Conservation (phyloP, 2,888 invertebrate genomes). For the Heliconius ethilla region DNA sequence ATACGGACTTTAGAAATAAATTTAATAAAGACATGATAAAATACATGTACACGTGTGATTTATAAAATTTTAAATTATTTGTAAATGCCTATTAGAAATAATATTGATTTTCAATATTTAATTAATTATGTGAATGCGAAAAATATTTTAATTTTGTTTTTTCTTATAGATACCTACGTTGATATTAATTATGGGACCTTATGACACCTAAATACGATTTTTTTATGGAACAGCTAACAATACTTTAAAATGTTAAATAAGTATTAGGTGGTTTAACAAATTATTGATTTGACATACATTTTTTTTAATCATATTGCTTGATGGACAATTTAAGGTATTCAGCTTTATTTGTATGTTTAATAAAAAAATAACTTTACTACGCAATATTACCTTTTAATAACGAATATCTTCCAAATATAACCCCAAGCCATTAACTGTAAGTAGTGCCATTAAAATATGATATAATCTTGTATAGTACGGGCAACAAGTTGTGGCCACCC, state of each 20-base stretch:
- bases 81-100: background rate
- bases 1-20: no score
- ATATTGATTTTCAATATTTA: background rate
- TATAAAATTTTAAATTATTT: background rate
- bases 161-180: background rate
- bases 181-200: background rate
- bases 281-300: background rate
- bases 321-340: conserved; percentile 11
- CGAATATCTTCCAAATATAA: conserved; percentile 48
- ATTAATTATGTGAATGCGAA: background rate
- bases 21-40: background rate
- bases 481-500: no score
- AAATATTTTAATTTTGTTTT: background rate
- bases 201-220: background rate
- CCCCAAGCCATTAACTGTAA: conserved; percentile 46
- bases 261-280: background rate
- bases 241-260: background rate
- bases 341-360: conserved; percentile 15
- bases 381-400: conserved; percentile 31
- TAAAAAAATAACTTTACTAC: background rate
- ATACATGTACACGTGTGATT: conserved; percentile 12
- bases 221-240: background rate
- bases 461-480: conserved; percentile 19
- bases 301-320: background rate
- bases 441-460: conserved; percentile 38